Base-by-base conservation (phyloP, 2,113 vertebrate genomes). In the Phaetusa simplex region DNA sequence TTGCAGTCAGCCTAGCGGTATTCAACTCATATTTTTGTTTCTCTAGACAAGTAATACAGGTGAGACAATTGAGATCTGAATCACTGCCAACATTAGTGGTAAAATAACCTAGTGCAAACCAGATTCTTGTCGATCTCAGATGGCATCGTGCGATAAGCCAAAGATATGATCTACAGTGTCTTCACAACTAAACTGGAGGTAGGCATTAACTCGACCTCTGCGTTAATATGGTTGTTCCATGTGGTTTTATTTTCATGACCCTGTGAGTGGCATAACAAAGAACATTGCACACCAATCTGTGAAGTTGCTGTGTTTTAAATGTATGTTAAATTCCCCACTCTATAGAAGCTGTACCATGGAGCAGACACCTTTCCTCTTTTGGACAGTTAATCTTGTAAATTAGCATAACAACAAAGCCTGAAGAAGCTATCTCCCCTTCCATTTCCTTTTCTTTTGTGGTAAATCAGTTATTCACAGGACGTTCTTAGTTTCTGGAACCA, bases 401-500 rank as follows among this genome's bases (percentile, higher is more conserved):
- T 62, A 90, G 8, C 74, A 61, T 82, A 40, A 34, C 56, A 82
- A 30, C 5, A 12, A 62, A 87, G 52, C 23, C 69, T 84, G 77
- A 85, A 87, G 77, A 84, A 84, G 34, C 18, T 87, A 50, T 61
- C 43, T 84, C 23, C 38, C 53, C 12, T 94, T 64, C 72, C 30
- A 85, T 73, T 94, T 96, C 86, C 50, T 93, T 93, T 74, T 78
- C 32, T 94, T 88, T 62, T 71, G 65, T 59, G 47, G 62, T 24
- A 56, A 84, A 86, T 88, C 83, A 78, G 45, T 84, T 79, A 89
- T 80, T 97, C 82, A 85, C 71, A 86, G 45, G 58, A 86, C 0
- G 1, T 53, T 90, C 94, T 90, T 82, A 83, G 80, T 61, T 90
- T 94, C 90, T 94, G 95, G 90, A 94, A 85, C 43, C 27, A 90